Percentiles rank a stretch among this genome's conserved stretches.
Evolutionary conservation across 2,888 invertebrate genomes (phyloP).

Genomic region (Drosophila robusta): DNA sequence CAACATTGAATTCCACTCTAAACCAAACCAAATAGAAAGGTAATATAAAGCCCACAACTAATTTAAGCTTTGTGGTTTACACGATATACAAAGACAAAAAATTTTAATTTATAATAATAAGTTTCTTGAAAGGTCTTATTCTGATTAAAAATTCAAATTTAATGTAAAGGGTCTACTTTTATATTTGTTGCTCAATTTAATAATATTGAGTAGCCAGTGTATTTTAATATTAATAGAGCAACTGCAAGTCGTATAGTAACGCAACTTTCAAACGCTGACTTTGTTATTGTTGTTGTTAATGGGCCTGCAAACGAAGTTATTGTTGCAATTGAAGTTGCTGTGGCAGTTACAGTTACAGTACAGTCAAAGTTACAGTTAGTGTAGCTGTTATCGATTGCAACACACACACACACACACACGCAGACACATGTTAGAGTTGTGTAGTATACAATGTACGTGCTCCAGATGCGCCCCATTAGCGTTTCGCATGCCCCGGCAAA

Average conservation of each 20-base stretch:
- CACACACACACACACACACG: conserved; percentile 15
- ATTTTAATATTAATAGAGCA: conserved; percentile 13
- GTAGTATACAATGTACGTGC: conserved; percentile 33
- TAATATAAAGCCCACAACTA: no score
- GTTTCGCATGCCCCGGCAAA: conserved; percentile 47
- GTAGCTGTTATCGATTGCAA: conserved; percentile 59
- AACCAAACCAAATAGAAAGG: no score
- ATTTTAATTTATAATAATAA: no score
- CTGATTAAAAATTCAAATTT: no score
- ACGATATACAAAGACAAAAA: no score
- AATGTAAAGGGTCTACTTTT: no score
- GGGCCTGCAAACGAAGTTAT: conserved; percentile 44
- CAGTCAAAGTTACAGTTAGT: conserved; percentile 13
- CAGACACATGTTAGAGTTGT: not conserved
- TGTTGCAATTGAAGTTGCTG: conserved; percentile 47
- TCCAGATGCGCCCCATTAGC: conserved; percentile 59
- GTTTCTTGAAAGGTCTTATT: no score
- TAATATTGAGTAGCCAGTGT: no score
- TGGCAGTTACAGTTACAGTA: conserved; percentile 13
- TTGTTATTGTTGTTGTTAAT: conserved; percentile 51
- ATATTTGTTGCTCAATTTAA: no score
- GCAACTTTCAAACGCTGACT: not conserved
- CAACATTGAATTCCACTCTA: no score
- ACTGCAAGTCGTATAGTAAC: not conserved
- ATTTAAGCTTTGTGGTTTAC: no score